A percentile compares a stretch with the other conserved stretches of the same genome.
Evolutionary conservation across 2,113 vertebrate genomes (phyloP).

Genomic region (Ranitomeya variabilis): DNA sequence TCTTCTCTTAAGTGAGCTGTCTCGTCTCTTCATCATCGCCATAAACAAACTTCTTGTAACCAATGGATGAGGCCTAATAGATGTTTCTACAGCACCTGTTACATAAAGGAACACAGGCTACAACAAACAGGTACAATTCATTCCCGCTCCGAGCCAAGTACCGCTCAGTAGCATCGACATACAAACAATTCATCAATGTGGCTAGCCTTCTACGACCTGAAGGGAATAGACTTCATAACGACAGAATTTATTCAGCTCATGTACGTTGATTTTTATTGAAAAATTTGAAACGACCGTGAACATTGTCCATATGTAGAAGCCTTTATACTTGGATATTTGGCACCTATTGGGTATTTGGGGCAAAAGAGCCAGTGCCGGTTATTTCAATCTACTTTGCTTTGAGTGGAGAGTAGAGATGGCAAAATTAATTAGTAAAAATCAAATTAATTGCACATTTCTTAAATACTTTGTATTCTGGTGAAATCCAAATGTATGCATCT

Average conservation of each 20-base stretch:
- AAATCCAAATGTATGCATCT: no score
- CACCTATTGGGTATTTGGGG: no score
- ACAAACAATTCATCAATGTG: not conserved
- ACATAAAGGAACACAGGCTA: conserved; percentile 6
- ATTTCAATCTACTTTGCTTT: no score
- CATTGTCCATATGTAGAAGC: no score
- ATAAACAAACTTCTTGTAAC: conserved; percentile 59
- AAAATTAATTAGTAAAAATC: no score
- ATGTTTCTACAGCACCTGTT: conserved; percentile 39
- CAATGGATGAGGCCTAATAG: conserved; percentile 11
- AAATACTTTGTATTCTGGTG: no score
- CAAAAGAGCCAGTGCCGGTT: no score
- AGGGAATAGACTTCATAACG: not conserved
- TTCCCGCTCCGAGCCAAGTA: conserved; percentile 10
- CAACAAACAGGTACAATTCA: conserved; percentile 18
- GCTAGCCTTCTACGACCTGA: not conserved
- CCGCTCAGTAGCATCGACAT: not conserved
- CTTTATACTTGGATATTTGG: no score
- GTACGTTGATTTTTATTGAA: not conserved
- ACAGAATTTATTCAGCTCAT: not conserved
- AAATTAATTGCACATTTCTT: no score
- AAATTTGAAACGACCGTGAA: not conserved
- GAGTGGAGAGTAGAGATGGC: no score
- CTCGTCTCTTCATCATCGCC: conserved; percentile 60
- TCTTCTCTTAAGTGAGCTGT: conserved; percentile 59